Evolutionary conservation across 2,113 vertebrate species (phyloP).

Genomic region (Daboia siamensis): DNA sequence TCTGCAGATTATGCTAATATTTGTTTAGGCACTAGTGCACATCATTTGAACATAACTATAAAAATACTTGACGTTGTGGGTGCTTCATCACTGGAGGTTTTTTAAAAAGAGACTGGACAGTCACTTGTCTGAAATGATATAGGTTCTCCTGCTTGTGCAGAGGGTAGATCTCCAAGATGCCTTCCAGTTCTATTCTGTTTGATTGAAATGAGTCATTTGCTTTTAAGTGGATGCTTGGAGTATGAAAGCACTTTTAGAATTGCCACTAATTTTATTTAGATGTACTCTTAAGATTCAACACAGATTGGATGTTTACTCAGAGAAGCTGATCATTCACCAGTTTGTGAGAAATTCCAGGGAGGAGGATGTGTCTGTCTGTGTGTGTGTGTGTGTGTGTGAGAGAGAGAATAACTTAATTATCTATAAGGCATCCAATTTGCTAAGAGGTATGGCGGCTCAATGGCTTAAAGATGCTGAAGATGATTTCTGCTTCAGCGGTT

Average conservation of each 20-base stretch:
- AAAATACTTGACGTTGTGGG: background rate
- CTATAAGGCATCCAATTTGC: background rate
- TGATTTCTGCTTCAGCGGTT: background rate
- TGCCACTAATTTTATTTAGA: slow-evolving; percentile 6
- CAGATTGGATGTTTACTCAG: background rate
- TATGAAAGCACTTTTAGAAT: slow-evolving; percentile 16
- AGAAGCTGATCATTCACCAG: background rate
- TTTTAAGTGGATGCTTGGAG: background rate
- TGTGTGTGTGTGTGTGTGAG: background rate
- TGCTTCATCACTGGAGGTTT: no score
- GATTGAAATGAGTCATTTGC: slow-evolving; percentile 18
- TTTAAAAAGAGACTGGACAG: no score
- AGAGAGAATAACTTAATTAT: background rate
- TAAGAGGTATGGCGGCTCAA: background rate
- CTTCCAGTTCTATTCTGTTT: no score
- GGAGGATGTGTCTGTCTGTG: background rate
- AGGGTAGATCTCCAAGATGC: no score
- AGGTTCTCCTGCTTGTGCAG: no score
- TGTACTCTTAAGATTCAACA: background rate
- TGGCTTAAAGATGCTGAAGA: background rate
- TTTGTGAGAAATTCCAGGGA: background rate
- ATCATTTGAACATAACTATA: slow-evolving; percentile 21
- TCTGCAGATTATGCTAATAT: slow-evolving; percentile 23
- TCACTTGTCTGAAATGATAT: no score
- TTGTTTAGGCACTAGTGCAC: slow-evolving; percentile 24